Conservation (phyloP, 1,140 invertebrate species). For the Vanessa tameamea region DNA sequence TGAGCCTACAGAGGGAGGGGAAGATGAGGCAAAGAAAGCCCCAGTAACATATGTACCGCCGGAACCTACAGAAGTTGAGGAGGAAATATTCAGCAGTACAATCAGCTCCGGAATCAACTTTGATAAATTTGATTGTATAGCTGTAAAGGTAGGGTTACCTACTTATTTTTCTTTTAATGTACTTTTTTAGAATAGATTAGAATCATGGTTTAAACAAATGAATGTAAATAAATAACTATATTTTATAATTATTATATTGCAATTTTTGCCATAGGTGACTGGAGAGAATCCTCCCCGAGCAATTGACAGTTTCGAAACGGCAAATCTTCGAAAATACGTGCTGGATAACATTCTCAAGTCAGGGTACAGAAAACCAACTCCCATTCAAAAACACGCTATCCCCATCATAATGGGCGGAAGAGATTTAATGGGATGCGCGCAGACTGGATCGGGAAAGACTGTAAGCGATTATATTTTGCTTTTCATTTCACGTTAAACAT, state of each 20-base stretch:
- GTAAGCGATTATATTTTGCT: slow-evolving; percentile 42
- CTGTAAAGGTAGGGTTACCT: slow-evolving; percentile 84
- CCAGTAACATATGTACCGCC: slow-evolving; percentile 91
- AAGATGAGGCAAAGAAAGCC: slow-evolving; percentile 72
- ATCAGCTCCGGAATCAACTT: slow-evolving; percentile 94
- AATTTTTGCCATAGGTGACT: slow-evolving; percentile 74
- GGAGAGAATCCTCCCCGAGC: slow-evolving; percentile 85
- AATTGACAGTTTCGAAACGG: slow-evolving; percentile 86
- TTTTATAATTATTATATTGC: not conserved
- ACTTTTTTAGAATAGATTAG: not conserved
- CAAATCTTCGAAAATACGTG: slow-evolving; percentile 85
- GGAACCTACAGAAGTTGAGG: slow-evolving; percentile 86
- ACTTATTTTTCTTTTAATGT: not conserved
- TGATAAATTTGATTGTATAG: slow-evolving; percentile 91
- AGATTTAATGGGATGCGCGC: slow-evolving; percentile 98
- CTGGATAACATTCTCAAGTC: slow-evolving; percentile 90
- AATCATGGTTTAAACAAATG: not conserved
- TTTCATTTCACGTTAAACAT: not conserved
- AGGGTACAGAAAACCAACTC: slow-evolving; percentile 93
- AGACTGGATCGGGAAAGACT: slow-evolving; percentile 98
- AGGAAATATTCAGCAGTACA: slow-evolving; percentile 85
- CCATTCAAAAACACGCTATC: slow-evolving; percentile 95
- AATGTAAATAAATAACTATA: slow-evolving; percentile 1
- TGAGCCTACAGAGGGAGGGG: slow-evolving; percentile 36
- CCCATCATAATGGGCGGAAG: slow-evolving; percentile 89